Evolutionary conservation across 2,113 vertebrate genomes (phyloP), one percentile per base, ranked within the genome.

Genomic region (Theristicus caerulescens): DNA sequence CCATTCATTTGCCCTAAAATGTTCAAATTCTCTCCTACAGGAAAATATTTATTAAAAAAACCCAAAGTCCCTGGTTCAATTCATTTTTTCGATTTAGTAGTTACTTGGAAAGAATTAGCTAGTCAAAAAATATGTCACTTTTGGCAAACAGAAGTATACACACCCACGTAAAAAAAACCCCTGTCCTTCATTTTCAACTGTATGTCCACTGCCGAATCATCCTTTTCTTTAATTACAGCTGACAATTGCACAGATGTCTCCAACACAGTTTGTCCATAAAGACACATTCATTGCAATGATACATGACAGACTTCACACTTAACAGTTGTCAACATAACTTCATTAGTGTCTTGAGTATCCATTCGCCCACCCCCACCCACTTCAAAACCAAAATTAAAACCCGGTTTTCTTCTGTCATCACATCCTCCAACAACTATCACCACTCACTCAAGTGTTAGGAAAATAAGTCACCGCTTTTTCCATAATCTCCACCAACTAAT

Each of bases 251-350:
- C 92, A 97, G 83, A 93, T 95, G 88, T 92, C 86, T 94, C 82
- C 54, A 71, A 34, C 3, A 19, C 86, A 84, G 57, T 71, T 52
- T 87, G 57, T 61, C 91, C 66, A 94, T 94, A 94, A 95, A 94
- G 88, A 91, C 81, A 65, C 52, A 94, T 89, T 95, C 73, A 89
- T 65, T 81, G 88, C 93, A 93, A 84, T 67, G 61, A 92, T 94
- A 82, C 86, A 94, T n/a, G 94, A 92, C 96, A 96, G 96, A 96
- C 86, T 96, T 96, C 88, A 90, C 92, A 96, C 94, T 95, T 94
- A 76, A 86, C 91, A 93, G 88, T 93, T 96, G 95, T 94, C 95
- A 97, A 88, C 95, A 87, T 96, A 88, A 86, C 57, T 97, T 95
- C 94, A 95, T 97, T 96, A 96, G 72, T 90, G 94, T 76, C 85